Evolutionary conservation across 2,113 vertebrate genomes (phyloP).

Genomic region (Bagarius yarrelli): DNA sequence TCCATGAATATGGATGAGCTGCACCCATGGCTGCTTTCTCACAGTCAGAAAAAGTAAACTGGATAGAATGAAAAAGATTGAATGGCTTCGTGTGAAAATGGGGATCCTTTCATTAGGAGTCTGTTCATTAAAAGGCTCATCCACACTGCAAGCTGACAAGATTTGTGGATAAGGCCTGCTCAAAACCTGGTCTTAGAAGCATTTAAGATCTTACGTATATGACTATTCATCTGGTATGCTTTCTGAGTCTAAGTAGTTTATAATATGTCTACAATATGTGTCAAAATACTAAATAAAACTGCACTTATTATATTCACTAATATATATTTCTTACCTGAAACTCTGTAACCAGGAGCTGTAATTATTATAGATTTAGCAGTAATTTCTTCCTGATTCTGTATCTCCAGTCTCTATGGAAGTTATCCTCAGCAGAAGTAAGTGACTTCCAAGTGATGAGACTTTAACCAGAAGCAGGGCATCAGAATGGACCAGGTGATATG

Average conservation of each 20-base stretch:
- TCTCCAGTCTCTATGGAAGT: too few relatives aligned
- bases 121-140: conserved; percentile 55
- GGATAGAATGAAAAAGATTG: conserved; percentile 55
- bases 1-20: conserved; percentile 72
- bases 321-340: too few relatives aligned
- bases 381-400: too few relatives aligned
- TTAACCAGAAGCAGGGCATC: too few relatives aligned
- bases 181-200: conserved; percentile 57
- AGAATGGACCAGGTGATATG: too few relatives aligned
- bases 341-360: too few relatives aligned
- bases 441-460: too few relatives aligned
- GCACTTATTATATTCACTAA: too few relatives aligned
- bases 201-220: conserved; percentile 52
- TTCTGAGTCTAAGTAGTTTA: neutral
- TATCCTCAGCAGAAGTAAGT: too few relatives aligned
- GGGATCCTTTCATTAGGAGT: conserved; percentile 63
- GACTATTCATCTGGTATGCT: conserved; percentile 46
- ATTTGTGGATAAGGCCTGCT: conserved; percentile 66
- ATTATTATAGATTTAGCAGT: too few relatives aligned
- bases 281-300: too few relatives aligned
- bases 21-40: conserved; percentile 67
- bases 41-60: conserved; percentile 70
- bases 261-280: neutral
- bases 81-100: conserved; percentile 70
- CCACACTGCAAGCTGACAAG: conserved; percentile 64